These are phyloP conservation scores for Pelecanus crispus DNA, from an alignment of 2,113 vertebrate species.

Conservation along the genomic window DNA sequence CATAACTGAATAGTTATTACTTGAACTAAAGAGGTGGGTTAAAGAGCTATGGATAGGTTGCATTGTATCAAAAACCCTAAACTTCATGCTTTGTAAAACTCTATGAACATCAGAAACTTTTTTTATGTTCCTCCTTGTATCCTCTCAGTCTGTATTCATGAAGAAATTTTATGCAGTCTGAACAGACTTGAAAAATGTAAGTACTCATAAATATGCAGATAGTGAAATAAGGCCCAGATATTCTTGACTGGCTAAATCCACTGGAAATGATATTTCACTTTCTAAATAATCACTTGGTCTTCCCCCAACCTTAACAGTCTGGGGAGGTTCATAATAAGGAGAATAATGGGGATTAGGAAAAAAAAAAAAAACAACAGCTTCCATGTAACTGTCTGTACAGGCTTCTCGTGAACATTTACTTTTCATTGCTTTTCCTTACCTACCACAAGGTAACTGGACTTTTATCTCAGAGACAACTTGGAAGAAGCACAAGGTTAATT, in stretches of 20 bases:
- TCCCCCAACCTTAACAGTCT: not conserved
- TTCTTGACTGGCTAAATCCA: not conserved
- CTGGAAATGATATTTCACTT: not conserved
- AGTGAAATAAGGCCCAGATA: not conserved
- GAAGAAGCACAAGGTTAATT: not conserved
- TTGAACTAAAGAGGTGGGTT: not conserved
- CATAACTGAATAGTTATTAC: not conserved
- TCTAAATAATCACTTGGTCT: not conserved
- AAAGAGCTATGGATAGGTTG: not conserved
- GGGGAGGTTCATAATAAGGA: not conserved
- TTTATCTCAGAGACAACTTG: not conserved
- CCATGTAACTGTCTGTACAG: not conserved
- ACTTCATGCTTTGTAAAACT: not conserved
- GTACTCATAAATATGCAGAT: not conserved
- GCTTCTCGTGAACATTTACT: not conserved
- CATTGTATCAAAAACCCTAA: not conserved
- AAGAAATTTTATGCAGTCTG: not conserved
- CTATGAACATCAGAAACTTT: not conserved
- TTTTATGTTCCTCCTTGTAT: not conserved
- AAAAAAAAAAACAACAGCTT: not conserved
- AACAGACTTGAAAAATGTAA: not conserved
- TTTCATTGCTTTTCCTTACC: not conserved
- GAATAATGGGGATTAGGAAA: not conserved
- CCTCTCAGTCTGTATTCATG: not conserved
- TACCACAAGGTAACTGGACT: not conserved